Conservation (phyloP, 2,888 invertebrate species). For the Drosophila limbata region DNA sequence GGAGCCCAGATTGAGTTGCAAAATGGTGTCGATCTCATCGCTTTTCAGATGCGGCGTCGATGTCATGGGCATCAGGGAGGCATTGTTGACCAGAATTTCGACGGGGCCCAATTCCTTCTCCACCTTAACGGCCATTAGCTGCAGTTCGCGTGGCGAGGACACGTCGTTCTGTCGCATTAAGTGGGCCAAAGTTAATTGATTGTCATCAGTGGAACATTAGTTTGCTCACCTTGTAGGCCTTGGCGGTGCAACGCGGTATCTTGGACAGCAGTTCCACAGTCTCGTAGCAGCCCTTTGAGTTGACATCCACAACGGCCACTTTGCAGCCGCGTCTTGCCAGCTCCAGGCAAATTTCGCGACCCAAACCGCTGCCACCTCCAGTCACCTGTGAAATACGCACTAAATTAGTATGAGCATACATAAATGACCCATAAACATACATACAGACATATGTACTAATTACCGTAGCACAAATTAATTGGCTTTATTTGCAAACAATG, state of each 20-base stretch:
- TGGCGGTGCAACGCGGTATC: constrained; percentile 81
- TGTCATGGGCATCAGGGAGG: constrained; percentile 85
- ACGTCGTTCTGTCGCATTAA: constrained; percentile 81
- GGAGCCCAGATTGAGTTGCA: constrained; percentile 85
- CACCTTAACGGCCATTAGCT: constrained; percentile 82
- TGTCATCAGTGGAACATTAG: not conserved
- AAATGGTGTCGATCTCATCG: constrained; percentile 84
- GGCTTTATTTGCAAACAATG: constrained; percentile 75
- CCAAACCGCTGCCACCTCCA: constrained; percentile 86
- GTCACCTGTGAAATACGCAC: constrained; percentile 82
- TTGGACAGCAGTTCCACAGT: constrained; percentile 83
- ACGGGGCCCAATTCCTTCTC: constrained; percentile 85
- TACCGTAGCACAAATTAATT: constrained; percentile 61
- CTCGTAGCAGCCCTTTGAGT: constrained; percentile 83
- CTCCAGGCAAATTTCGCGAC: constrained; percentile 85
- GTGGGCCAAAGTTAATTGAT: not conserved
- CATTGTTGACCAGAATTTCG: constrained; percentile 86
- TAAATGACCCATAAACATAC: constrained; percentile 9
- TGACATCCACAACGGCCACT: constrained; percentile 85
- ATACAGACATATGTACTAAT: constrained; percentile 16
- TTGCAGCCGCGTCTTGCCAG: constrained; percentile 85
- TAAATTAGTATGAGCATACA: constrained; percentile 8
- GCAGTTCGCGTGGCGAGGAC: constrained; percentile 83
- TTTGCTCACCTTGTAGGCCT: constrained; percentile 82
- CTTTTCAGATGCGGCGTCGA: constrained; percentile 83